These are phyloP conservation scores for Corythornis cristatus DNA, from an alignment of 2,113 vertebrate species.

Conservation along the genomic window DNA sequence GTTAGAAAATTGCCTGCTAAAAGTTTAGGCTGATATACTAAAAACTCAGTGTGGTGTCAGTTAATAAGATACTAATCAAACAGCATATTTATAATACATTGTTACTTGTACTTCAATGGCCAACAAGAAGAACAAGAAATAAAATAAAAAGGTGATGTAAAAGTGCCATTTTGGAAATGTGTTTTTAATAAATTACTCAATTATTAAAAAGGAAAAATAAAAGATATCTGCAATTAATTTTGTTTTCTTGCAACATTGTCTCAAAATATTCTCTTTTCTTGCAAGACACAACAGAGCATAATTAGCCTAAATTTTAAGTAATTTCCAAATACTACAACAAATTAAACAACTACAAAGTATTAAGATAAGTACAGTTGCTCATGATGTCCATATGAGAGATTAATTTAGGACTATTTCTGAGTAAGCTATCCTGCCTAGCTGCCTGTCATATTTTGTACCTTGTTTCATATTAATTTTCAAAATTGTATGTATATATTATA, in stretches of 20 bases:
- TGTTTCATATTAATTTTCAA: neutral
- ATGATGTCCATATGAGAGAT: neutral
- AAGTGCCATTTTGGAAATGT: neutral
- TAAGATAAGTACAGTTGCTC: neutral
- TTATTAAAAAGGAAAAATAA: neutral
- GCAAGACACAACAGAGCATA: fast-evolving
- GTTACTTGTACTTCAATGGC: neutral
- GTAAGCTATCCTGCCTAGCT: neutral
- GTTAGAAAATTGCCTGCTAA: neutral
- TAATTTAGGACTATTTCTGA: neutral
- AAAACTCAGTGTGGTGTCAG: neutral
- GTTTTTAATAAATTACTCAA: neutral
- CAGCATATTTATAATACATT: neutral
- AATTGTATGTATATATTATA: neutral
- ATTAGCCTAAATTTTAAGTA: neutral
- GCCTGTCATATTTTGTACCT: neutral
- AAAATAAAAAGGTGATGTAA: neutral
- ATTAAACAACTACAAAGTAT: neutral
- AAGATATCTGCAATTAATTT: neutral
- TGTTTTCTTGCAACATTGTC: neutral
- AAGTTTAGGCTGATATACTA: neutral
- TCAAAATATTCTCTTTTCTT: neutral
- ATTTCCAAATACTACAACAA: neutral
- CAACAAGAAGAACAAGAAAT: neutral
- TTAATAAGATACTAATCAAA: neutral